These are phyloP conservation scores for Smittia aterrima DNA, from an alignment of 2,888 invertebrate genomes.

Conservation along the genomic window DNA sequence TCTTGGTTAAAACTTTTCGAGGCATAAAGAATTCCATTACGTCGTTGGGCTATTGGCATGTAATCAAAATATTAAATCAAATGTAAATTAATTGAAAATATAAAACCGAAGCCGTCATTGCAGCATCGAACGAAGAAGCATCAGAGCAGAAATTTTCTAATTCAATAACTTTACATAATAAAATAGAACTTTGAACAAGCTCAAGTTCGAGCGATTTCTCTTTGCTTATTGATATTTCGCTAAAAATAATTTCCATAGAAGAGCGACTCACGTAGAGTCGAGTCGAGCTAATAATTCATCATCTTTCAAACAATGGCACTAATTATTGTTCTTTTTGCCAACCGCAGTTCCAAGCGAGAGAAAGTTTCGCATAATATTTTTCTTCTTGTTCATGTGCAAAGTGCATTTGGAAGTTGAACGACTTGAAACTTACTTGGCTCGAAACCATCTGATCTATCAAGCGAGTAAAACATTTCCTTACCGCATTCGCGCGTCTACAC, in stretches of 20 bases:
- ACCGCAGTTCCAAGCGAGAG: background rate
- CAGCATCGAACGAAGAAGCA: too few relatives aligned
- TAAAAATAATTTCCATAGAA: too few relatives aligned
- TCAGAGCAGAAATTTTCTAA: too few relatives aligned
- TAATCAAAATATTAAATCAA: background rate
- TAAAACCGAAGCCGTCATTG: too few relatives aligned
- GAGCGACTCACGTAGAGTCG: background rate
- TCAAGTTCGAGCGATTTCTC: too few relatives aligned
- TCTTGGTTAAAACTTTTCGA: background rate
- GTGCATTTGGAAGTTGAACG: background rate
- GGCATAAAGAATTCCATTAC: background rate
- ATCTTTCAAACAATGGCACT: background rate
- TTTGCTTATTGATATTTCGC: background rate
- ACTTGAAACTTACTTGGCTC: background rate
- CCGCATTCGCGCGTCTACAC: background rate
- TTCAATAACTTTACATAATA: too few relatives aligned
- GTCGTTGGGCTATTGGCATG: background rate
- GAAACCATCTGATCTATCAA: background rate
- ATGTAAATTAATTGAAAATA: too few relatives aligned
- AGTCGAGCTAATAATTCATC: background rate
- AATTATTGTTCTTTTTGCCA: background rate
- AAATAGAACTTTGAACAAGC: too few relatives aligned
- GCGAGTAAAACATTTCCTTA: background rate
- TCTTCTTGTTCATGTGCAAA: background rate
- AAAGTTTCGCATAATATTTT: background rate